These are phyloP conservation scores for Psococerastis gibbosa DNA, from an alignment of 2,888 invertebrate genomes.

Conservation along the genomic window DNA sequence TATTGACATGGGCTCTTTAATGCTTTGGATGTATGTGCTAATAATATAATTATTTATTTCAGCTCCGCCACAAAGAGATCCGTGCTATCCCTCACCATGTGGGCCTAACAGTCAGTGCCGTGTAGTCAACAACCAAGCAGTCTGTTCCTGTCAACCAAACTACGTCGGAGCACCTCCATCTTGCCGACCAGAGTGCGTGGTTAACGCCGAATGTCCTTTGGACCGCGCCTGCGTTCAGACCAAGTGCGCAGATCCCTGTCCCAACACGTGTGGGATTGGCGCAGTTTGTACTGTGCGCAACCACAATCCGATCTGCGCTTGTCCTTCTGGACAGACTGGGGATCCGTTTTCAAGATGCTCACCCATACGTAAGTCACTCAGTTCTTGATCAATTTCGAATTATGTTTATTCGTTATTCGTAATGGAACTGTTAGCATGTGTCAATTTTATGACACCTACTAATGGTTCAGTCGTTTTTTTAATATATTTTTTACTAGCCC, in stretches of 20 bases:
- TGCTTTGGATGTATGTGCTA: no score
- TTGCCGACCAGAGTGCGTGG: constrained; percentile 24
- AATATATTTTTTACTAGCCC: no score
- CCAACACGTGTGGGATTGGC: constrained; percentile 31
- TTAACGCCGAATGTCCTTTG: constrained; percentile 24
- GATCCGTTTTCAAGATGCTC: constrained; percentile 38
- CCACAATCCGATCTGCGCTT: constrained; percentile 43
- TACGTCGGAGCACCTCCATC: constrained; percentile 22
- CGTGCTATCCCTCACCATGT: constrained; percentile 23
- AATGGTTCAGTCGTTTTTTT: no score
- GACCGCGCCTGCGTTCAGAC: constrained; percentile 32
- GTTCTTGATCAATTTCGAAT: neutral
- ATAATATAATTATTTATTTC: no score
- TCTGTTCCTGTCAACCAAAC: constrained; percentile 24
- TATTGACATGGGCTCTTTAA: no score
- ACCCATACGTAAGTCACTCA: constrained; percentile 21
- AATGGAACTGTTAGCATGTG: neutral
- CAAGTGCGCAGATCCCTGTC: constrained; percentile 39
- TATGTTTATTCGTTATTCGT: constrained; percentile 10
- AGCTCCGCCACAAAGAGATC: constrained; percentile 18
- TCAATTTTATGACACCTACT: no score
- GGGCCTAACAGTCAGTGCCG: constrained; percentile 23
- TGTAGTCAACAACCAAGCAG: constrained; percentile 20
- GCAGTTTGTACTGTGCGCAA: constrained; percentile 32
- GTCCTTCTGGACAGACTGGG: constrained; percentile 37